Conservation (phyloP, 2,797 vertebrate species). For the Anolis apletophallus region DNA sequence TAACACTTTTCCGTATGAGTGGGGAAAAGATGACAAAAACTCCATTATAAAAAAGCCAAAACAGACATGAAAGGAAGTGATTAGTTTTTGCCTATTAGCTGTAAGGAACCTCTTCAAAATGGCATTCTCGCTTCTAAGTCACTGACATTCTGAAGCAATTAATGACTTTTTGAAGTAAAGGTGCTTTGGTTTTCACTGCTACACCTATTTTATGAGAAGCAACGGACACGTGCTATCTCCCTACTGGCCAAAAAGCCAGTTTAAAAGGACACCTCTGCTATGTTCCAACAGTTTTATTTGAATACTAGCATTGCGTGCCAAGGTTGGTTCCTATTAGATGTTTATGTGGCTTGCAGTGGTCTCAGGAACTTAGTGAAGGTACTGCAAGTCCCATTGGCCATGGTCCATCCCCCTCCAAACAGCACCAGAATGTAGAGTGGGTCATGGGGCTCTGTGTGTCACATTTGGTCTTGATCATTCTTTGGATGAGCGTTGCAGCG, state of each 20-base stretch:
- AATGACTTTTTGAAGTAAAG: neutral
- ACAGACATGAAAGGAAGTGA: neutral
- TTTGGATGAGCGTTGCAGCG: no score
- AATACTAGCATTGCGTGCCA: no score
- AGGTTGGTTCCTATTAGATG: no score
- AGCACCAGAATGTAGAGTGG: no score
- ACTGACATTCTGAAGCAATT: constrained; percentile 6
- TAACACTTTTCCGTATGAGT: constrained; percentile 49
- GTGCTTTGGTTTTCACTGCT: neutral
- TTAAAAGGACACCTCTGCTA: neutral
- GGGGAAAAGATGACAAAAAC: constrained; percentile 59
- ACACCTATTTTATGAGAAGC: neutral
- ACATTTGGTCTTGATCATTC: no score
- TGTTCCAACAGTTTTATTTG: neutral
- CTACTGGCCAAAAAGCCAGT: neutral
- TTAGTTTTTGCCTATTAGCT: constrained; percentile 20
- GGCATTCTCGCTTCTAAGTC: neutral
- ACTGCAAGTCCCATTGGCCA: no score
- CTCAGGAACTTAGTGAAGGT: no score
- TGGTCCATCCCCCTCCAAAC: no score
- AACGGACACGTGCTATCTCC: neutral
- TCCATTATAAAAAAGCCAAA: constrained; percentile 35
- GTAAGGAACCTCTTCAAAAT: neutral
- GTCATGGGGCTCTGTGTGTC: no score
- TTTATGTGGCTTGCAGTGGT: no score